Conservation (phyloP, 2,797 vertebrate species). For the Cirrhinus molitorella region DNA sequence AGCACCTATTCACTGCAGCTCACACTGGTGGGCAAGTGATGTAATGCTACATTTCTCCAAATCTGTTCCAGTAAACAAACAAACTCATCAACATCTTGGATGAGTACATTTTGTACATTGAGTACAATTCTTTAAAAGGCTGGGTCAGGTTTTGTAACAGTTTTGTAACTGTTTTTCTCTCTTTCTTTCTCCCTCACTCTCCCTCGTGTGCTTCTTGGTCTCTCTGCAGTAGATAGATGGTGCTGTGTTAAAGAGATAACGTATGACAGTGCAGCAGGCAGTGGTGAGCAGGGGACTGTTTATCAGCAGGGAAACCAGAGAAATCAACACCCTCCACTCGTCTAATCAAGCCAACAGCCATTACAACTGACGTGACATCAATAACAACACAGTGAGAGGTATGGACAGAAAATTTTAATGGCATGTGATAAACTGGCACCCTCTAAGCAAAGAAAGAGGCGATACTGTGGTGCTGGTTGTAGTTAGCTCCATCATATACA, state of each 20-base stretch:
- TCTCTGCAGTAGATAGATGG: slow-evolving; percentile 5
- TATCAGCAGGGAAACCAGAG: slow-evolving; percentile 1
- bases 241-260: background rate
- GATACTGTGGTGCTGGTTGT: background rate
- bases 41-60: background rate
- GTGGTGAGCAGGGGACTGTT: background rate
- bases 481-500: background rate
- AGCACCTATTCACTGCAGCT: background rate
- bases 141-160: background rate
- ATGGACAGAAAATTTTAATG: slow-evolving; percentile 19
- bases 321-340: background rate
- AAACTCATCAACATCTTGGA: no score
- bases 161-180: background rate
- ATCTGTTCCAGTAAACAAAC: background rate
- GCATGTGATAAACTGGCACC: background rate
- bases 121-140: background rate
- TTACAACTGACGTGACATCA: slow-evolving; percentile 74
- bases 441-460: background rate
- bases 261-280: background rate
- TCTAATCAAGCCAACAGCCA: slow-evolving; percentile 4
- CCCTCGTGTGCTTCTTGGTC: background rate
- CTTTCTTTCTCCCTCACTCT: background rate
- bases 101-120: background rate
- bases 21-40: background rate
- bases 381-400: slow-evolving; percentile 59